Percentiles rank a stretch among this genome's conserved stretches.
Conservation (phyloP, 2,797 vertebrate genomes). For the Percopsis omiscomaycus region DNA sequence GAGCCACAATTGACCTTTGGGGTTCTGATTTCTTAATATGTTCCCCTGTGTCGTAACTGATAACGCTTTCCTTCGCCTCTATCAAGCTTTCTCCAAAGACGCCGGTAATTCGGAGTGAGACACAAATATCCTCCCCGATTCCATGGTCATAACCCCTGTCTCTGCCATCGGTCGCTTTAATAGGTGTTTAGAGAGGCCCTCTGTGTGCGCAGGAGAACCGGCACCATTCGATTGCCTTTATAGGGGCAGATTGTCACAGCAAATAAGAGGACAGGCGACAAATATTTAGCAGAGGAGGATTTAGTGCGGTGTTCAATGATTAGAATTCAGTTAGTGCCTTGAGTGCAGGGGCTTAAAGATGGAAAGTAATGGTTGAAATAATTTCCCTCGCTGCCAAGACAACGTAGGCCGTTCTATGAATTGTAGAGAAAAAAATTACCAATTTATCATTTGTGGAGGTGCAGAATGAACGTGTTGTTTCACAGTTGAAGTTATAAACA, state of each 20-base stretch:
- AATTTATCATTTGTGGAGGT: too few species aligned
- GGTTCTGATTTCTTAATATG: constrained; percentile 72
- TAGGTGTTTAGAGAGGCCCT: constrained; percentile 56
- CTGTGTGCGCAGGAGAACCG: constrained; percentile 13
- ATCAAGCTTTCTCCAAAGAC: constrained; percentile 65
- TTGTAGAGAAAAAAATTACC: too few species aligned
- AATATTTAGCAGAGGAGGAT: neutral
- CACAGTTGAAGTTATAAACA: too few species aligned
- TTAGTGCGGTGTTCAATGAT: constrained; percentile 4
- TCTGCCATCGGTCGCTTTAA: constrained; percentile 53
- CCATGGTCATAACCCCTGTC: constrained; percentile 57
- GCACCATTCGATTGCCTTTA: constrained; percentile 42
- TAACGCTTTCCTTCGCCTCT: constrained; percentile 67
- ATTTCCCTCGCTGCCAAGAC: neutral
- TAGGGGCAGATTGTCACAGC: constrained; percentile 35
- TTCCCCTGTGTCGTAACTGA: constrained; percentile 68
- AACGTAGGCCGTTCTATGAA: too few species aligned
- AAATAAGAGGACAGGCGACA: neutral
- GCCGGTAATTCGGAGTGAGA: constrained; percentile 58
- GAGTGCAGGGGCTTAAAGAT: neutral
- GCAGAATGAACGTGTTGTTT: too few species aligned
- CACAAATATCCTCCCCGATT: constrained; percentile 60
- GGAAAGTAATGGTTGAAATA: neutral
- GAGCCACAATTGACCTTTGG: constrained; percentile 76
- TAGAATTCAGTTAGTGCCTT: neutral